phyloP scores from a whole-genome alignment of 2,113 vertebrate species.

The Centropus bengalensis region DNA sequence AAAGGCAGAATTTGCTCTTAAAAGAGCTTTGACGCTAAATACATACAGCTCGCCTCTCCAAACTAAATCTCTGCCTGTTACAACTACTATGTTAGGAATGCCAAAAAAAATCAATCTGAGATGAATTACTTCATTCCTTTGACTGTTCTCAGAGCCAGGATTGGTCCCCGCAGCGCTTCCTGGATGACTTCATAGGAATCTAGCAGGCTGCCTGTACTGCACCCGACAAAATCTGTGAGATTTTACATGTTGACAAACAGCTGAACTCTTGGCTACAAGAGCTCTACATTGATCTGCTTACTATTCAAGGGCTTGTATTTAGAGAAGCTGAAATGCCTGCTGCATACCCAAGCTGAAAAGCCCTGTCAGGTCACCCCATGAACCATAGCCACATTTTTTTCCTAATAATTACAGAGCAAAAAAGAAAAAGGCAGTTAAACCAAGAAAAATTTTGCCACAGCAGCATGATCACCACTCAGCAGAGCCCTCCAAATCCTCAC shows the following conservation, averaged over 20 bases:
- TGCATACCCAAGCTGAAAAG: neutral
- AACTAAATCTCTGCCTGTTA: neutral
- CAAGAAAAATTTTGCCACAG: neutral
- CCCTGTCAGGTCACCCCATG: neutral
- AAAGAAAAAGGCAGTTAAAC: slow-evolving; percentile 2
- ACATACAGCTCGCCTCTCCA: neutral
- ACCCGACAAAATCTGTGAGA: neutral
- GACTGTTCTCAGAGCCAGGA: neutral
- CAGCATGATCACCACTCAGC: slow-evolving; percentile 23
- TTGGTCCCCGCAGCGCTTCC: neutral
- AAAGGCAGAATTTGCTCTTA: neutral
- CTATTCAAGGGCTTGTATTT: neutral
- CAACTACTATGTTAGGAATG: neutral
- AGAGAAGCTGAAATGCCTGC: slow-evolving; percentile 23
- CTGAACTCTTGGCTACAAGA: neutral
- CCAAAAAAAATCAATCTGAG: neutral
- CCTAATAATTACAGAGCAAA: neutral
- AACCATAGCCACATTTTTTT: neutral
- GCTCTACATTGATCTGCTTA: neutral
- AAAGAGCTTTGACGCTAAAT: neutral
- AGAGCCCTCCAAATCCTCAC: slow-evolving; percentile 14
- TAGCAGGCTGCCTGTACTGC: neutral
- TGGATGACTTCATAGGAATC: neutral
- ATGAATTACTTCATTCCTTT: neutral
- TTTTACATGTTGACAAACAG: neutral